Evolutionary conservation across 1,140 invertebrate species (phyloP).

Genomic region (Tetragnatha versicolor): DNA sequence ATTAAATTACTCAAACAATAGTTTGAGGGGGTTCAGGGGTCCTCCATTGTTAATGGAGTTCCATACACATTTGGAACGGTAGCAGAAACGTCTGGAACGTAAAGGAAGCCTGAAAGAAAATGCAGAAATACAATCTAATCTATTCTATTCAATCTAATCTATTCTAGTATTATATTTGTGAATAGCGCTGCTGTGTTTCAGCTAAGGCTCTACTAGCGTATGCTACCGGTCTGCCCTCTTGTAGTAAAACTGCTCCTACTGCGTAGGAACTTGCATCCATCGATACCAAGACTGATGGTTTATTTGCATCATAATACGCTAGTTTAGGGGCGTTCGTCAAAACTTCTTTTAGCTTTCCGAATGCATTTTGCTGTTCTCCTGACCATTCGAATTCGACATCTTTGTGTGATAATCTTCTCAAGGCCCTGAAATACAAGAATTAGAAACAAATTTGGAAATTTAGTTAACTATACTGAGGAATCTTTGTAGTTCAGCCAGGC

Average conservation of each 20-base stretch:
- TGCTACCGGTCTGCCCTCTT: slow-evolving; percentile 62
- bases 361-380: neutral
- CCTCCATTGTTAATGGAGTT: no score
- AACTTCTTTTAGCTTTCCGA: neutral
- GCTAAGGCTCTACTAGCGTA: slow-evolving; percentile 63
- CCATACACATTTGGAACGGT: no score
- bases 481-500: no score
- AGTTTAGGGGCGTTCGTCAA: neutral
- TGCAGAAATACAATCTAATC: no score
- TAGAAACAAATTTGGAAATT: neutral
- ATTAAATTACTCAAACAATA: no score
- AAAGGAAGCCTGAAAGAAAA: no score
- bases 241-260: slow-evolving; percentile 63
- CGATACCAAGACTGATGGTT: slow-evolving; percentile 59
- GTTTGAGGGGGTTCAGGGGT: no score
- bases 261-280: slow-evolving; percentile 63
- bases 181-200: slow-evolving; percentile 61
- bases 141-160: no score
- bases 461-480: no score
- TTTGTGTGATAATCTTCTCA: neutral
- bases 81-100: no score
- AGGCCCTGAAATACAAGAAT: neutral
- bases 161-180: slow-evolving; percentile 66
- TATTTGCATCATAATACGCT: slow-evolving; percentile 59
- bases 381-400: neutral